These are phyloP conservation scores for Cylindroiulus punctatus DNA, from an alignment of 2,888 invertebrate species.

Conservation along the genomic window DNA sequence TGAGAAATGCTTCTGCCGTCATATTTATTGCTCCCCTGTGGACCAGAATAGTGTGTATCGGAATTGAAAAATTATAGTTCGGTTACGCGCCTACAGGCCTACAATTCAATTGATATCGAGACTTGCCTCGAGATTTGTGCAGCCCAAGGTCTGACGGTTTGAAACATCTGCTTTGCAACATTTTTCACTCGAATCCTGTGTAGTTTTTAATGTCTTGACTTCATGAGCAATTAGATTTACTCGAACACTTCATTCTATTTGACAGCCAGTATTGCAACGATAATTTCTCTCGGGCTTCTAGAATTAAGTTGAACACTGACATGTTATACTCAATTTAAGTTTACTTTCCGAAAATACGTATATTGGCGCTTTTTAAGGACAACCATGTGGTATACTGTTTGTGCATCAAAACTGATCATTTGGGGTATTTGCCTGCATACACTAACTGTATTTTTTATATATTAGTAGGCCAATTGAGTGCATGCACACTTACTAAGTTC, in stretches of 20 bases:
- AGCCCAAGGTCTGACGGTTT: background rate
- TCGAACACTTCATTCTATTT: conserved; percentile 29
- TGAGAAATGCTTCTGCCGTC: background rate
- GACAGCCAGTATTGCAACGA: background rate
- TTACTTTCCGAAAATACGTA: background rate
- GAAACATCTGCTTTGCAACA: background rate
- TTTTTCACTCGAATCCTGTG: background rate
- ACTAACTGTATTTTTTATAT: too few species aligned
- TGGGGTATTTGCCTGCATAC: background rate
- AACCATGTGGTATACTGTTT: background rate
- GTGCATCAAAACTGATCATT: background rate
- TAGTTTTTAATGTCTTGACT: conserved; percentile 3
- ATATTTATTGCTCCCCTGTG: conserved; percentile 25
- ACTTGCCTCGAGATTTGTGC: conserved; percentile 11
- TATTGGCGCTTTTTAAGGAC: background rate
- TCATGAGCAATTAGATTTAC: conserved; percentile 16
- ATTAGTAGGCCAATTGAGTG: too few species aligned
- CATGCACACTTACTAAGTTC: background rate
- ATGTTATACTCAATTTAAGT: background rate
- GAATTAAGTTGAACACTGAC: background rate
- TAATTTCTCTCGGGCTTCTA: background rate
- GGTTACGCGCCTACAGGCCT: background rate
- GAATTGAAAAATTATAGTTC: conserved; percentile 36
- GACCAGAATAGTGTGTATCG: background rate
- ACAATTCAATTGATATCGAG: conserved; percentile 36